Conservation (phyloP, 2,113 vertebrate species). For the Lonchura striata region DNA sequence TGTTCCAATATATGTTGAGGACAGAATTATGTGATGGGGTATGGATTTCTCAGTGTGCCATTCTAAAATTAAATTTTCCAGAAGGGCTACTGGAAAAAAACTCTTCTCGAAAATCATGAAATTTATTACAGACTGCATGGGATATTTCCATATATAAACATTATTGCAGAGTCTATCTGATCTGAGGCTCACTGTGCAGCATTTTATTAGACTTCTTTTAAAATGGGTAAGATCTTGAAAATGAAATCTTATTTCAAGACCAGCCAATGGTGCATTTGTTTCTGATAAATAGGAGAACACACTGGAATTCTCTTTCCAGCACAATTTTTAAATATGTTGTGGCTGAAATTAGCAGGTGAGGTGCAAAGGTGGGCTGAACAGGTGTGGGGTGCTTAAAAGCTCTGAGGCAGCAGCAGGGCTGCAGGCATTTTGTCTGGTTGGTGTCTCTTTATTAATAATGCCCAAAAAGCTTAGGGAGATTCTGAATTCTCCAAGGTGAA, state of each 20-base stretch:
- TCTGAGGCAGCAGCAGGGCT: not conserved
- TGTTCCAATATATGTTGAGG: not conserved
- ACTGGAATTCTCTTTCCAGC: not conserved
- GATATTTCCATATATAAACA: not conserved
- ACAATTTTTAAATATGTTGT: not conserved
- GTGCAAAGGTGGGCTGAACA: not conserved
- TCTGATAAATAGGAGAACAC: not conserved
- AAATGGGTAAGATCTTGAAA: not conserved
- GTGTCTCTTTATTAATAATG: not conserved
- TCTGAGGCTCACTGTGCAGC: not conserved
- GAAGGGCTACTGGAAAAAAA: not conserved
- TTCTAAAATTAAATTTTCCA: not conserved
- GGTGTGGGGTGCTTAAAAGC: not conserved
- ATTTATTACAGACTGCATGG: not conserved
- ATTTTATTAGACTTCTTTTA: not conserved
- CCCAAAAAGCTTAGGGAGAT: not conserved
- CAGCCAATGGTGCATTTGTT: not conserved
- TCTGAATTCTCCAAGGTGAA: not conserved
- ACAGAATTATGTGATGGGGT: not conserved
- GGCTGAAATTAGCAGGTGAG: not conserved
- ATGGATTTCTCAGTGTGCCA: not conserved
- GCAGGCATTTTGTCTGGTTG: not conserved
- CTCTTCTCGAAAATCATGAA: not conserved
- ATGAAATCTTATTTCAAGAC: not conserved
- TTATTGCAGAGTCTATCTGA: not conserved